phyloP scores from a whole-genome alignment of 2,888 invertebrate genomes.

The Eupithecia dodoneata region DNA sequence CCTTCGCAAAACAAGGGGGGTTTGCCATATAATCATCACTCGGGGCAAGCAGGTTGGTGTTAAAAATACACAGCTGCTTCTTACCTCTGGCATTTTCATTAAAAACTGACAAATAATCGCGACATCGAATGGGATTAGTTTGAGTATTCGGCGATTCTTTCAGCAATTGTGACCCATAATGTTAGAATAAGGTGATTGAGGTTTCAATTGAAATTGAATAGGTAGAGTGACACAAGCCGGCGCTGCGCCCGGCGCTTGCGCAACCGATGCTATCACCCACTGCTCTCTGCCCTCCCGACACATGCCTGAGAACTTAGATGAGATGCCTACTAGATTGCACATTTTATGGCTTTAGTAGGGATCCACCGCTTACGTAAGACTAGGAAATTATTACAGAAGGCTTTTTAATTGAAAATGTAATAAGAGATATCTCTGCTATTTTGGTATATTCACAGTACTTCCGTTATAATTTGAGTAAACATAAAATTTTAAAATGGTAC shows the following conservation, averaged over 20 bases:
- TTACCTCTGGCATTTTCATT: background rate
- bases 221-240: slow-evolving; percentile 17
- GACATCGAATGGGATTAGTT: background rate
- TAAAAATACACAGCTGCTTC: no score
- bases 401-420: background rate
- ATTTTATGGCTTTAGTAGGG: slow-evolving; percentile 13
- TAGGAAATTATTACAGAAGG: background rate
- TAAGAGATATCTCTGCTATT: background rate
- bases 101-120: background rate
- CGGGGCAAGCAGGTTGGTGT: no score
- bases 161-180: background rate
- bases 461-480: background rate
- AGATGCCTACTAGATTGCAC: slow-evolving; percentile 35
- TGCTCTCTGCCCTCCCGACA: slow-evolving; percentile 65
- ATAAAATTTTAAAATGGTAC: background rate
- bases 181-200: background rate
- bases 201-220: background rate
- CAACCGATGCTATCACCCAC: slow-evolving; percentile 53
- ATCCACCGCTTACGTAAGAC: slow-evolving; percentile 1
- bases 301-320: slow-evolving; percentile 46
- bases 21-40: no score
- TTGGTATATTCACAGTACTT: background rate
- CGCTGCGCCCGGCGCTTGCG: slow-evolving; percentile 56
- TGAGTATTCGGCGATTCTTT: background rate
- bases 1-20: no score